Evolutionary conservation across 2,797 vertebrate genomes (phyloP).

Genomic region (Naso thynnoides): DNA sequence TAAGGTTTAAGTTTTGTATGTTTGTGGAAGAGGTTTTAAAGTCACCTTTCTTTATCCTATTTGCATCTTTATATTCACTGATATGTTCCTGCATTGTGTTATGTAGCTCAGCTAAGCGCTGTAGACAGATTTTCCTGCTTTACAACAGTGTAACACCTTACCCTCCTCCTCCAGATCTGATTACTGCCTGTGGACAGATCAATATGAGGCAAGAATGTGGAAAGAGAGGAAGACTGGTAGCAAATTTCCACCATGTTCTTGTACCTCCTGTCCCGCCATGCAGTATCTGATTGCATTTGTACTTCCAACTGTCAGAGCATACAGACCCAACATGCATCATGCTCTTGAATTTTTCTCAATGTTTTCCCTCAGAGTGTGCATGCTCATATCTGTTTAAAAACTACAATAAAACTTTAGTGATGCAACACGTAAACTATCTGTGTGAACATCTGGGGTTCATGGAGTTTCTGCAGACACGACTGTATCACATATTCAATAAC

Average conservation of each 20-base stretch:
- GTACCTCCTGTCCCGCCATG: constrained; percentile 17
- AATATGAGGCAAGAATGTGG: constrained; percentile 13
- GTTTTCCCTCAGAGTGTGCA: neutral
- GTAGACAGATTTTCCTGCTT: neutral
- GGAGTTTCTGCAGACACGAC: neutral
- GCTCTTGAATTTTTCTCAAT: constrained; percentile 17
- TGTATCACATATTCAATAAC: neutral
- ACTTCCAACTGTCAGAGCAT: constrained; percentile 17
- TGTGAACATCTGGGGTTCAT: neutral
- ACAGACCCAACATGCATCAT: neutral
- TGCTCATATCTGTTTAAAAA: neutral
- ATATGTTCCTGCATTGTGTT: neutral
- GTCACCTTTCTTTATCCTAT: neutral
- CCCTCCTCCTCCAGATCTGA: neutral
- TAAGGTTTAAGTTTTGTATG: no score
- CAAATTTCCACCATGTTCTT: constrained; percentile 23
- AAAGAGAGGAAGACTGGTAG: constrained; percentile 22
- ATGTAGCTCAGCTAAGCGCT: neutral
- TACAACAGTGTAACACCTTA: constrained; percentile 3
- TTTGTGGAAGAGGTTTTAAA: neutral
- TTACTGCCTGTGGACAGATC: constrained; percentile 22
- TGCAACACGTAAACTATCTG: neutral
- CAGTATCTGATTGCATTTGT: constrained; percentile 23
- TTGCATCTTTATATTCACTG: neutral
- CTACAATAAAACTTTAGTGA: no score